Conservation (phyloP, 2,113 vertebrate species). For the Circaetus gallicus region DNA sequence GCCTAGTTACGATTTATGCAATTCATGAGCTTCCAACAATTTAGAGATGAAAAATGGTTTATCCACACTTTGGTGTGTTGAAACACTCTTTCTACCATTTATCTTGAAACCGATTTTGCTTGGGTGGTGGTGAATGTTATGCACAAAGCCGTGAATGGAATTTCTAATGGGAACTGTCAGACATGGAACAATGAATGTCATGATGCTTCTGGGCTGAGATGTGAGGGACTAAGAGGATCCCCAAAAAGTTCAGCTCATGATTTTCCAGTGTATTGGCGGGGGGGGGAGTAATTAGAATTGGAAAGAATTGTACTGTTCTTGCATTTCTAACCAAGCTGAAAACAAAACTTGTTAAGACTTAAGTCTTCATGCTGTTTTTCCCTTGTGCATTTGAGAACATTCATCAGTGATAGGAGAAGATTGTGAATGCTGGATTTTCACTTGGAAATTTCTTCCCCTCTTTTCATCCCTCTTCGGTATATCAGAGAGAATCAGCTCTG, state of each 20-base stretch:
- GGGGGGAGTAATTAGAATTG: neutral
- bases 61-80: constrained; percentile 38
- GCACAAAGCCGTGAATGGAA: neutral
- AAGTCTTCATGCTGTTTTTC: neutral
- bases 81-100: constrained; percentile 24
- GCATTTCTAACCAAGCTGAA: neutral
- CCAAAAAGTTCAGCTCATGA: neutral
- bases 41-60: constrained; percentile 33
- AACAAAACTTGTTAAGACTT: neutral
- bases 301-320: neutral
- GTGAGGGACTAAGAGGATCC: neutral
- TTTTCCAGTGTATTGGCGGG: neutral
- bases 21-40: constrained; percentile 9
- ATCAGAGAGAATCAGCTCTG: constrained; percentile 36
- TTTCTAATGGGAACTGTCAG: neutral
- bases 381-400: neutral
- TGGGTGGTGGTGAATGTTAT: neutral
- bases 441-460: neutral
- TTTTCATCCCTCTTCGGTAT: neutral
- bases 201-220: neutral
- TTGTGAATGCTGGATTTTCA: constrained; percentile 1
- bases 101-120: constrained; percentile 30
- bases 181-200: neutral
- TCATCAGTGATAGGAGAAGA: neutral
- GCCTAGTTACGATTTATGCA: constrained; percentile 35